Evolutionary conservation across 2,797 vertebrate species (phyloP).

Genomic region (Phrynocephalus guinanensis): DNA sequence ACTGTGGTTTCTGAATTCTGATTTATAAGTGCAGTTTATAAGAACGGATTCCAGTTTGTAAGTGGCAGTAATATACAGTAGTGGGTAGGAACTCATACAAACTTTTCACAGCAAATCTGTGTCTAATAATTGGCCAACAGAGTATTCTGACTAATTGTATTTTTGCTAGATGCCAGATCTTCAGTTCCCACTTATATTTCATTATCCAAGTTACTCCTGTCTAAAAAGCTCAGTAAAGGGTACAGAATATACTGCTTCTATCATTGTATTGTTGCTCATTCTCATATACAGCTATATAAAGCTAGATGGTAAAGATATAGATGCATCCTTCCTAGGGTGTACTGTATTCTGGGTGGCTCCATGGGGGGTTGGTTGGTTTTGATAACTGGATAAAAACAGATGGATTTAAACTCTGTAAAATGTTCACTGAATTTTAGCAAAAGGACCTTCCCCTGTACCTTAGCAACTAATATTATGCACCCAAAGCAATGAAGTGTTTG

Average conservation of each 20-base stretch:
- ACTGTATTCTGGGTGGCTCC: not conserved
- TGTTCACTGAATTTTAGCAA: not conserved
- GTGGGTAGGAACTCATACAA: not conserved
- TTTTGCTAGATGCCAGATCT: not conserved
- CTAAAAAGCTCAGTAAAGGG: not conserved
- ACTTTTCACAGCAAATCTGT: slow-evolving; percentile 4
- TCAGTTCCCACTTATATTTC: not conserved
- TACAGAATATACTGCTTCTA: not conserved
- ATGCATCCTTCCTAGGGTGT: not conserved
- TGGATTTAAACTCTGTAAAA: not conserved
- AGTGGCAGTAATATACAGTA: not conserved
- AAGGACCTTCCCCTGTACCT: not conserved
- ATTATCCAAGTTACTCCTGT: not conserved
- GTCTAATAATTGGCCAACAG: not conserved
- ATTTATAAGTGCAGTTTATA: not conserved
- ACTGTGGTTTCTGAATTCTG: not conserved
- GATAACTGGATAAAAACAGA: not conserved
- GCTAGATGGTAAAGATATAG: not conserved
- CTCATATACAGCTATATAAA: not conserved
- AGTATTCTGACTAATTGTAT: not conserved
- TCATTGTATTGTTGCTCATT: not conserved
- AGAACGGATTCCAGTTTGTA: not conserved
- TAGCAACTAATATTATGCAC: not conserved
- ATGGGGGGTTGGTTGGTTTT: no score
- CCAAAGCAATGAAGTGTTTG: not conserved